These are phyloP conservation scores for Diarsia mendica DNA, from an alignment of 2,888 invertebrate genomes.

Conservation along the genomic window DNA sequence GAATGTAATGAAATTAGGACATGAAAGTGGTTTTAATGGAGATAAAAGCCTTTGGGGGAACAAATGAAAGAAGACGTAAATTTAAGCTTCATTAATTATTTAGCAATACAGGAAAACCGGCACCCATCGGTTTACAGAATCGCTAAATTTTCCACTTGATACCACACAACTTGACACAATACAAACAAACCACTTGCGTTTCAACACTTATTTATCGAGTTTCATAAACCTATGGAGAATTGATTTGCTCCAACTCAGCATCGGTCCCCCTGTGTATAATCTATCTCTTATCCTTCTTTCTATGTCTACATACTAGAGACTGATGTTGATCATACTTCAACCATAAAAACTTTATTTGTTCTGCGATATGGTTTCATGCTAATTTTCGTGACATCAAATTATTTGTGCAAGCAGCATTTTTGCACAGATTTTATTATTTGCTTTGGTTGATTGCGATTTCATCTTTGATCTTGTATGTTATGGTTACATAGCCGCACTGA, in stretches of 20 bases:
- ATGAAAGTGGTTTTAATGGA: not conserved
- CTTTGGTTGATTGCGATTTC: constrained; percentile 33
- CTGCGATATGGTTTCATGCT: constrained; percentile 86
- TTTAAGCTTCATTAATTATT: not conserved
- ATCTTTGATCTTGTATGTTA: constrained; percentile 9
- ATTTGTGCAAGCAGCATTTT: constrained; percentile 46
- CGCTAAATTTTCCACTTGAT: constrained; percentile 13
- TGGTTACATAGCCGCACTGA: constrained; percentile 3
- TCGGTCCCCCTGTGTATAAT: constrained; percentile 23
- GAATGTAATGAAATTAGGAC: not conserved
- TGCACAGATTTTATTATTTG: constrained; percentile 21
- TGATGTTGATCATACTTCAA: constrained; percentile 76
- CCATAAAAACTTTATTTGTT: constrained; percentile 84
- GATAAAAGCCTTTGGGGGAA: not conserved
- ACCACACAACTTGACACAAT: constrained; percentile 17
- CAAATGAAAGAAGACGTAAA: not conserved
- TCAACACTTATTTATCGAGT: constrained; percentile 5
- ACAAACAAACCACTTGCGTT: constrained; percentile 4
- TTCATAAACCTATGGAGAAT: not conserved
- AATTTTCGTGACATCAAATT: constrained; percentile 34
- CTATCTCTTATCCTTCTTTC: constrained; percentile 8
- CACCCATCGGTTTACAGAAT: constrained; percentile 18
- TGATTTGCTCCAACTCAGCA: constrained; percentile 15
- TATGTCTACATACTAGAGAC: constrained; percentile 38
- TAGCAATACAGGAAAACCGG: constrained; percentile 1